Percentiles rank a stretch among this genome's conserved stretches.
Conservation (phyloP, 1,140 invertebrate genomes). For the Diorhabda carinulata region DNA sequence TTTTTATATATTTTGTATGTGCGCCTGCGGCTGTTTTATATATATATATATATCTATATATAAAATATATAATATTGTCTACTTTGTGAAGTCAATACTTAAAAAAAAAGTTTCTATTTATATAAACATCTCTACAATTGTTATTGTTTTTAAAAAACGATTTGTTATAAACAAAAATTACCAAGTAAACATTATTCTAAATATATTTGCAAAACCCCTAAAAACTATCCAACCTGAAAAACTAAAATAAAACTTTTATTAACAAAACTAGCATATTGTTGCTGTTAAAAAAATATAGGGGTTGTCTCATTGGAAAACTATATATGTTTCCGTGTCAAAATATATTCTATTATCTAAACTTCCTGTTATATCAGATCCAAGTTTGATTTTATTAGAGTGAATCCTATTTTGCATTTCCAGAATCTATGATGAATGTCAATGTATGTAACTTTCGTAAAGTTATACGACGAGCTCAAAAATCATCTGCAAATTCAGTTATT, state of each 20-base stretch:
- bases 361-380: too few species aligned
- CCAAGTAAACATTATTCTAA: constrained; percentile 11
- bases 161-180: constrained; percentile 36
- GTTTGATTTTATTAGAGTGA: too few species aligned
- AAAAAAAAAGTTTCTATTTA: constrained; percentile 25
- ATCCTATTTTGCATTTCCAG: too few species aligned
- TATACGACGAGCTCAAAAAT: too few species aligned
- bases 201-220: constrained; percentile 40
- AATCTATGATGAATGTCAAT: too few species aligned
- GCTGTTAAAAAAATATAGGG: constrained; percentile 18
- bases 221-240: constrained; percentile 37
- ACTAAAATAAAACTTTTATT: constrained; percentile 33
- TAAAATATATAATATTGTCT: constrained; percentile 37
- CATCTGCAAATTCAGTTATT: too few species aligned
- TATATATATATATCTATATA: constrained; percentile 28
- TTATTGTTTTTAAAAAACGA: constrained; percentile 24
- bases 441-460: too few species aligned
- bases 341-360: too few species aligned
- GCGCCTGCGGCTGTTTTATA: constrained; percentile 33
- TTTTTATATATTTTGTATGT: constrained; percentile 32
- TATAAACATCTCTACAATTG: constrained; percentile 33
- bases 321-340: too few species aligned
- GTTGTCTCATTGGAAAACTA: too few species aligned
- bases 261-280: constrained; percentile 38
- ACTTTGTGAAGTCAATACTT: constrained; percentile 41